These are phyloP conservation scores for Chrysina gloriosa DNA, from an alignment of 2,888 invertebrate species.

Conservation along the genomic window DNA sequence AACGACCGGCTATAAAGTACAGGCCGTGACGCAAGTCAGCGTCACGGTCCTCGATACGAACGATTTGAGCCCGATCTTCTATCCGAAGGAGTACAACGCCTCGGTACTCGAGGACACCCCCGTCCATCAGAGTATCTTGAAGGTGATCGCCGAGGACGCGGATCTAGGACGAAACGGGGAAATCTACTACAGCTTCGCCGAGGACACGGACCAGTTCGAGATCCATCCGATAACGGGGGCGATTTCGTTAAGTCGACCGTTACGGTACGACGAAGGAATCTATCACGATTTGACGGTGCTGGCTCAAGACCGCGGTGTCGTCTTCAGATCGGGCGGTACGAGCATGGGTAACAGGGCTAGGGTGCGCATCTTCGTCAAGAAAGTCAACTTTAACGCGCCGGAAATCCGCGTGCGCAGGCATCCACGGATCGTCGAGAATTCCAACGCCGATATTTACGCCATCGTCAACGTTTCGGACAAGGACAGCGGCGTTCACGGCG, in stretches of 20 bases:
- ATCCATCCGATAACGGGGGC: conserved; percentile 94
- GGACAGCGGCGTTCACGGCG: conserved; percentile 87
- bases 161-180: conserved; percentile 96
- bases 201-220: conserved; percentile 86
- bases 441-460: conserved; percentile 88
- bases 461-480: conserved; percentile 86
- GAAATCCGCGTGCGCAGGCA: conserved; percentile 84
- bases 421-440: conserved; percentile 83
- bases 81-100: conserved; percentile 87
- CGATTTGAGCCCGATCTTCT: conserved; percentile 94
- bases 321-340: conserved; percentile 68
- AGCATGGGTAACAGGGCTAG: conserved; percentile 77
- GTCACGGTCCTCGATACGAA: conserved; percentile 85
- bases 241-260: conserved; percentile 82
- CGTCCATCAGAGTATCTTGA: conserved; percentile 82
- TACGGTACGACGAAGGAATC: conserved; percentile 77
- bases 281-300: conserved; percentile 82
- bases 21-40: conserved; percentile 78
- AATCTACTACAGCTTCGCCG: conserved; percentile 93
- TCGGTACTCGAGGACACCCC: conserved; percentile 90
- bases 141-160: conserved; percentile 92
- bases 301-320: conserved; percentile 86
- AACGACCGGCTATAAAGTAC: conserved; percentile 71
- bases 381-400: conserved; percentile 88
- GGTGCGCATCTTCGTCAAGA: conserved; percentile 80